Percentiles rank a stretch among this genome's conserved stretches.
phyloP scores from a whole-genome alignment of 2,888 invertebrate species.

The Netelia virgata region DNA sequence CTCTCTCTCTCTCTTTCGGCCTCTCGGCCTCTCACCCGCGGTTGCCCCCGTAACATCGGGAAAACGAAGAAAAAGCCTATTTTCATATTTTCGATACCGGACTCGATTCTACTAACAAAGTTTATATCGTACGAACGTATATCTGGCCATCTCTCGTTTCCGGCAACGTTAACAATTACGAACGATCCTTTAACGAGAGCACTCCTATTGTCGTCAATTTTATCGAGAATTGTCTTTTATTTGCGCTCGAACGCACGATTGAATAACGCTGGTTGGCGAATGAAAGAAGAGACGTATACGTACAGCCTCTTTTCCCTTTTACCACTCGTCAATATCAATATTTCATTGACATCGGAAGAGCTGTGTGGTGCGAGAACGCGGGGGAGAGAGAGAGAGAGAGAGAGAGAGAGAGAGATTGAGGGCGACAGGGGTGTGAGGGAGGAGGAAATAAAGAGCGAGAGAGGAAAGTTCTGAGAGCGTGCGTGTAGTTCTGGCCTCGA shows the following conservation, averaged over 20 bases:
- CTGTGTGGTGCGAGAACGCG: slow-evolving; percentile 2
- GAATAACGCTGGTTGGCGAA: slow-evolving; percentile 67
- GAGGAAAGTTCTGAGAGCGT: slow-evolving; percentile 41
- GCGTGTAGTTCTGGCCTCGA: slow-evolving; percentile 48
- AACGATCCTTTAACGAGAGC: not conserved
- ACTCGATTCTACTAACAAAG: slow-evolving; percentile 11
- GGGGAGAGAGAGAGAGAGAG: slow-evolving; percentile 24
- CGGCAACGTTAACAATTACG: slow-evolving; percentile 32
- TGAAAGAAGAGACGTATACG: slow-evolving; percentile 61
- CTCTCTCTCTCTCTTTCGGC: too few relatives aligned
- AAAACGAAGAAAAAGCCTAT: not conserved
- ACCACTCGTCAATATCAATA: slow-evolving; percentile 71
- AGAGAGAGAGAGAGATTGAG: slow-evolving; percentile 17
- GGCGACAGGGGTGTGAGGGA: not conserved
- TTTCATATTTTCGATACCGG: slow-evolving; percentile 6
- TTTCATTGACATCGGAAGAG: slow-evolving; percentile 70
- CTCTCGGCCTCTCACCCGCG: too few relatives aligned
- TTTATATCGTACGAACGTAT: not conserved
- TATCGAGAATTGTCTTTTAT: slow-evolving; percentile 34
- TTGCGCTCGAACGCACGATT: slow-evolving; percentile 41
- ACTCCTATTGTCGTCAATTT: slow-evolving; percentile 51
- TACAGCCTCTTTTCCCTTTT: slow-evolving; percentile 47
- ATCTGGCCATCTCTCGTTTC: slow-evolving; percentile 8
- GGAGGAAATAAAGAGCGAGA: slow-evolving; percentile 10
- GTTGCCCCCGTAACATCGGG: too few relatives aligned